Conservation (phyloP, 2,888 invertebrate species). For the Conchocele bisecta region DNA sequence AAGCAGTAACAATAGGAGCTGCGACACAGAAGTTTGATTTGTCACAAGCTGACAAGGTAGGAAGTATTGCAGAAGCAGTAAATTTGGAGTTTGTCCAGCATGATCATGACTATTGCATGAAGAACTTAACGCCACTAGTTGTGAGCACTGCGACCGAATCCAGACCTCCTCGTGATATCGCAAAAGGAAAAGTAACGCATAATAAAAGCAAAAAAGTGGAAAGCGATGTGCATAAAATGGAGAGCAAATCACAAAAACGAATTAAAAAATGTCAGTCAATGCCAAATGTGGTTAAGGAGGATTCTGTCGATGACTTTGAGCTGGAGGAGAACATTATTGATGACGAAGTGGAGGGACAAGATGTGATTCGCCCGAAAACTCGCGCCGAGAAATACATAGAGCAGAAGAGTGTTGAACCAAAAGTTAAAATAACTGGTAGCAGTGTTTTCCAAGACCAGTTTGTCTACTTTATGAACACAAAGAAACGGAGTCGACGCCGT, state of each 20-base stretch:
- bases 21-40: too few relatives aligned
- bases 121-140: slow-evolving; percentile 55
- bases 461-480: slow-evolving; percentile 82
- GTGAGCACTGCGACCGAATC: slow-evolving; percentile 45
- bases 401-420: slow-evolving; percentile 65
- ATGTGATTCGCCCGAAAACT: slow-evolving; percentile 35
- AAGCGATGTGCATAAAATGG: slow-evolving; percentile 13
- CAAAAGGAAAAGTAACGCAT: slow-evolving; percentile 33
- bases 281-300: slow-evolving; percentile 25
- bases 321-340: slow-evolving; percentile 39
- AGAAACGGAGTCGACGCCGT: slow-evolving; percentile 72
- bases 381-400: slow-evolving; percentile 51
- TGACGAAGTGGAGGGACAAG: slow-evolving; percentile 34
- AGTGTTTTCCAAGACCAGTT: slow-evolving; percentile 80
- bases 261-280: slow-evolving; percentile 16
- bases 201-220: slow-evolving; percentile 38
- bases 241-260: slow-evolving; percentile 36
- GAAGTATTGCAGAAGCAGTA: neutral
- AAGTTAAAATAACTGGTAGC: slow-evolving; percentile 81
- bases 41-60: neutral
- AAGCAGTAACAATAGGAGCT: too few relatives aligned
- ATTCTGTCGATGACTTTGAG: slow-evolving; percentile 30
- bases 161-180: slow-evolving; percentile 44
- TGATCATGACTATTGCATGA: slow-evolving; percentile 76
- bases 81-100: slow-evolving; percentile 60